Evolutionary conservation across 2,888 invertebrate species (phyloP).

Genomic region (Crematogaster levior): DNA sequence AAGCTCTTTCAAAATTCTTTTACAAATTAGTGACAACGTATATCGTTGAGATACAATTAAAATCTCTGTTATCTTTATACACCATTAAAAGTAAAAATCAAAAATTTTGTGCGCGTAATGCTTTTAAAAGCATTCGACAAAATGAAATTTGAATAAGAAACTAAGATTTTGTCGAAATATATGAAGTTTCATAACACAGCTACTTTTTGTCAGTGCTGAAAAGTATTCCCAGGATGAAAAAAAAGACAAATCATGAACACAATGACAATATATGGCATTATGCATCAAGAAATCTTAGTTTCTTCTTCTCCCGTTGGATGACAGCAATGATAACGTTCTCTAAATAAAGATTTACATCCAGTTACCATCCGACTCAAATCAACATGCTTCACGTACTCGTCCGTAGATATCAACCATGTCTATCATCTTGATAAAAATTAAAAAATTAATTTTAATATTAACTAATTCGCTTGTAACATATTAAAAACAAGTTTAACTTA

Average conservation of each 20-base stretch:
- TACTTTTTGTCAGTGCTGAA: neutral
- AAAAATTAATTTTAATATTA: neutral
- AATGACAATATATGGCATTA: neutral
- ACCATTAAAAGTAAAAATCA: neutral
- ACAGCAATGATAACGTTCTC: conserved; percentile 4
- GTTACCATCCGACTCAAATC: conserved; percentile 24
- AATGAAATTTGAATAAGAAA: neutral
- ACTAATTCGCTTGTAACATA: neutral
- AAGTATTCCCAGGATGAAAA: neutral
- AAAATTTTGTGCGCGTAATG: neutral
- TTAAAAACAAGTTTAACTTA: conserved; percentile 8
- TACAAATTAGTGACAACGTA: neutral
- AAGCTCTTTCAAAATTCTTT: neutral
- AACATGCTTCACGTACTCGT: conserved; percentile 1
- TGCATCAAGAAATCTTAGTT: conserved; percentile 5
- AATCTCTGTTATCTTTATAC: neutral
- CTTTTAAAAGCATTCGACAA: neutral
- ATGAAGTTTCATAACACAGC: neutral
- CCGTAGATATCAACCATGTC: conserved; percentile 16
- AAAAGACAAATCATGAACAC: neutral
- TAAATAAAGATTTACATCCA: neutral
- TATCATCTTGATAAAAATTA: conserved; percentile 1
- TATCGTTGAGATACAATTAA: neutral
- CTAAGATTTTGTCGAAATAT: neutral
- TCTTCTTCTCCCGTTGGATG: conserved; percentile 5